A percentile compares a stretch with the other conserved stretches of the same genome.
Evolutionary conservation across 2,113 vertebrate species (phyloP).

Genomic region (Chinchilla lanigera): DNA sequence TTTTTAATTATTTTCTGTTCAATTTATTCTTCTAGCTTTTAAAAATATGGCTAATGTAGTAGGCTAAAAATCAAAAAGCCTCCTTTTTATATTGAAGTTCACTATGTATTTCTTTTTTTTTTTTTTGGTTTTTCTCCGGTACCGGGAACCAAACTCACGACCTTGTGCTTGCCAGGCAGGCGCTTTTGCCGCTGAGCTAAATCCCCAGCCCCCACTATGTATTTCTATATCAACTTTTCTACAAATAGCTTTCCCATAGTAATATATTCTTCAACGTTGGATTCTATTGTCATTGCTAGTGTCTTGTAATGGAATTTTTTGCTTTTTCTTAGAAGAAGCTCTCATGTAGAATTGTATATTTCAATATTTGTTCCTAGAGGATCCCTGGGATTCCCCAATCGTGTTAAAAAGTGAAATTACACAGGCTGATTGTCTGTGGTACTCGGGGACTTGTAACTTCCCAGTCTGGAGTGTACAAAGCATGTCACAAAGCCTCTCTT

Average conservation of each 20-base stretch:
- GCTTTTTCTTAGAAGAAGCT: background rate
- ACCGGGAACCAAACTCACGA: too few species aligned
- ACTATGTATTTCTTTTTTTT: too few species aligned
- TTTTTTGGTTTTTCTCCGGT: too few species aligned
- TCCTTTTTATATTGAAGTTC: background rate
- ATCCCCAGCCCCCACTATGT: too few species aligned
- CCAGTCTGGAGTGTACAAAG: background rate
- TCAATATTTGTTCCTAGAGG: background rate
- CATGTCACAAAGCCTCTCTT: background rate
- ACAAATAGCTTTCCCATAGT: background rate
- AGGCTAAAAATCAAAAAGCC: background rate
- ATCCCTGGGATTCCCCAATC: background rate
- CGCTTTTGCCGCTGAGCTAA: too few species aligned
- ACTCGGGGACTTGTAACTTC: background rate
- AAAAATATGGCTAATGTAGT: background rate
- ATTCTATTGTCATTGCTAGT: background rate
- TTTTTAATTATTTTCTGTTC: background rate
- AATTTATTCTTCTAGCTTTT: background rate
- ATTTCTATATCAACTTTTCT: background rate
- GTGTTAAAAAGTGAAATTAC: background rate
- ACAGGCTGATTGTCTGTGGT: background rate
- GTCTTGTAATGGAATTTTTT: background rate
- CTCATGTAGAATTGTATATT: background rate
- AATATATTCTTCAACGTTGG: background rate
- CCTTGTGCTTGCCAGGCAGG: too few species aligned